phyloP scores from a whole-genome alignment of 1,140 invertebrate genomes.

The Macrocentrus cingulum region DNA sequence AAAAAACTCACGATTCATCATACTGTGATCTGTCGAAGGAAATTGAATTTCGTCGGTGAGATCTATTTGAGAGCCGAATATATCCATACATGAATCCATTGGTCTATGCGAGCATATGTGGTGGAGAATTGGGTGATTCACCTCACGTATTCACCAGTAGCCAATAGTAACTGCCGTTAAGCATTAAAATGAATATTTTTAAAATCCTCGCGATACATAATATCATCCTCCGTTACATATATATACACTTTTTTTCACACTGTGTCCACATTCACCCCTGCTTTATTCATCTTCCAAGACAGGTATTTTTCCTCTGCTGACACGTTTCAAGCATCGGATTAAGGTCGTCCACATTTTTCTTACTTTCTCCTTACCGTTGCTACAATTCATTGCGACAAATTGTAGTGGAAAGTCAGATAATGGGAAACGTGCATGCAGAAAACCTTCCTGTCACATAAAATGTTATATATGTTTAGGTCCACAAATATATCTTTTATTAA shows the following conservation, averaged over 20 bases:
- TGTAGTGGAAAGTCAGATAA: slow-evolving; percentile 19
- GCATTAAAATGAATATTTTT: slow-evolving; percentile 49
- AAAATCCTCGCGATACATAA: slow-evolving; percentile 28
- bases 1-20: neutral
- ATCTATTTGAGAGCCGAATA: neutral
- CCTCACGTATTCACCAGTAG: slow-evolving; percentile 41
- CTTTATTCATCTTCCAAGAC: slow-evolving; percentile 6
- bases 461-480: neutral
- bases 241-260: slow-evolving; percentile 5
- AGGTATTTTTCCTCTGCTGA: slow-evolving; percentile 13
- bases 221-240: no score
- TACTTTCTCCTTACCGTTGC: slow-evolving; percentile 9
- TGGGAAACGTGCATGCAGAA: slow-evolving; percentile 18
- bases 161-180: slow-evolving; percentile 39
- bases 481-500: neutral
- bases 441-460: slow-evolving; percentile 2
- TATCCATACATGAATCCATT: neutral
- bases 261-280: neutral
- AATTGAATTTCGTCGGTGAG: slow-evolving; percentile 10
- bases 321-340: slow-evolving; percentile 27
- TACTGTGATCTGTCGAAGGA: slow-evolving; percentile 4
- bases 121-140: slow-evolving; percentile 27
- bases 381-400: slow-evolving; percentile 26
- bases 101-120: slow-evolving; percentile 12
- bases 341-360: slow-evolving; percentile 26